These are phyloP conservation scores for Sipha flava DNA, from an alignment of 1,140 invertebrate species.

Conservation along the genomic window DNA sequence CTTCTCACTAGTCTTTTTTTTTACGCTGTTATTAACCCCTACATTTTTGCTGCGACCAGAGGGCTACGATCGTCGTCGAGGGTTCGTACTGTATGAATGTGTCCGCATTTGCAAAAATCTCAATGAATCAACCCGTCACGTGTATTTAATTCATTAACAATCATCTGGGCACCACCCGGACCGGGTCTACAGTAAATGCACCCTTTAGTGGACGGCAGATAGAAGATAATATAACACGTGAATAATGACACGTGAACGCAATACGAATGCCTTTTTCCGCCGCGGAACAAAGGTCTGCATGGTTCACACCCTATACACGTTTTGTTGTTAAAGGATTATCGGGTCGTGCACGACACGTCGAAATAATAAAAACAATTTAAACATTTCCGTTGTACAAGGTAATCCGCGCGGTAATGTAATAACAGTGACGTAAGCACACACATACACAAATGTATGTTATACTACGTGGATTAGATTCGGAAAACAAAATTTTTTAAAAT, in stretches of 20 bases:
- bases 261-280: background rate
- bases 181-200: no score
- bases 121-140: background rate
- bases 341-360: no score
- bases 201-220: background rate
- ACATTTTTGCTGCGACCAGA: background rate
- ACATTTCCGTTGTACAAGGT: no score
- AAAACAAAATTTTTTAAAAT: no score
- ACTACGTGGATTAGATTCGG: no score
- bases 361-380: no score
- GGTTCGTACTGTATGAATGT: background rate
- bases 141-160: background rate
- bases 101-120: background rate
- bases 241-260: background rate
- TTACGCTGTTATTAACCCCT: slow-evolving; percentile 5
- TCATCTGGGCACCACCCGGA: background rate
- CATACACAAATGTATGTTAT: no score
- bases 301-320: no score
- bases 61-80: background rate
- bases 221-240: no score
- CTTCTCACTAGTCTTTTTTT: background rate
- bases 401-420: no score
- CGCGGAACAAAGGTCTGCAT: background rate
- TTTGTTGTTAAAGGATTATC: no score
- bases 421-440: no score